phyloP scores from a whole-genome alignment of 1,140 invertebrate genomes.

The Diorhabda sublineata region DNA sequence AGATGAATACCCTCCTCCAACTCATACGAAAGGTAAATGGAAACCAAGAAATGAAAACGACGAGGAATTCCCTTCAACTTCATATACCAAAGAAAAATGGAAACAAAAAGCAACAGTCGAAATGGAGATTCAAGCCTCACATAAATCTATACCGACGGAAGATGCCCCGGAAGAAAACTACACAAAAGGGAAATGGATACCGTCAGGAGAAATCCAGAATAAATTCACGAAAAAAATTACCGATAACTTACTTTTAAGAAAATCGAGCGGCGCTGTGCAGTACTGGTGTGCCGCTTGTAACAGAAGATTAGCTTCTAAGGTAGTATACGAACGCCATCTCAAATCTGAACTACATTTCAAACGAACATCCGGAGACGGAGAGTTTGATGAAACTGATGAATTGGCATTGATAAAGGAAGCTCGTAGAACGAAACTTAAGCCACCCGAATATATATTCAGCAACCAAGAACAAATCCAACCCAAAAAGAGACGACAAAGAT shows the following conservation, averaged over 20 bases:
- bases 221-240: slow-evolving; percentile 56
- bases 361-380: slow-evolving; percentile 62
- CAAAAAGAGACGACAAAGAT: slow-evolving; percentile 46
- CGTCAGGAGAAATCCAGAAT: neutral
- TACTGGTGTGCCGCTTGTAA: slow-evolving; percentile 79
- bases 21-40: slow-evolving; percentile 38
- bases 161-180: slow-evolving; percentile 10
- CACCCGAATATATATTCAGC: slow-evolving; percentile 31
- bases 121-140: slow-evolving; percentile 48
- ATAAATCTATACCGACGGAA: slow-evolving; percentile 31
- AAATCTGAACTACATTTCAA: slow-evolving; percentile 67
- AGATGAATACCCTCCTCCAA: slow-evolving; percentile 31
- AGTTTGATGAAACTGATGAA: slow-evolving; percentile 52
- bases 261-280: slow-evolving; percentile 51
- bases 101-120: slow-evolving; percentile 44
- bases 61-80: slow-evolving; percentile 51
- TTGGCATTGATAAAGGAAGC: slow-evolving; percentile 42
- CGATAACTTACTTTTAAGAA: slow-evolving; percentile 33
- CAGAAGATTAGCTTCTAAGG: slow-evolving; percentile 63
- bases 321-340: slow-evolving; percentile 71
- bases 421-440: slow-evolving; percentile 30
- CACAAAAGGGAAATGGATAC: slow-evolving; percentile 55
- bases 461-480: slow-evolving; percentile 25
- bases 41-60: slow-evolving; percentile 38
- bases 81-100: slow-evolving; percentile 73